Evolutionary conservation across 1,140 invertebrate genomes (phyloP).

Genomic region (Periplaneta americana): DNA sequence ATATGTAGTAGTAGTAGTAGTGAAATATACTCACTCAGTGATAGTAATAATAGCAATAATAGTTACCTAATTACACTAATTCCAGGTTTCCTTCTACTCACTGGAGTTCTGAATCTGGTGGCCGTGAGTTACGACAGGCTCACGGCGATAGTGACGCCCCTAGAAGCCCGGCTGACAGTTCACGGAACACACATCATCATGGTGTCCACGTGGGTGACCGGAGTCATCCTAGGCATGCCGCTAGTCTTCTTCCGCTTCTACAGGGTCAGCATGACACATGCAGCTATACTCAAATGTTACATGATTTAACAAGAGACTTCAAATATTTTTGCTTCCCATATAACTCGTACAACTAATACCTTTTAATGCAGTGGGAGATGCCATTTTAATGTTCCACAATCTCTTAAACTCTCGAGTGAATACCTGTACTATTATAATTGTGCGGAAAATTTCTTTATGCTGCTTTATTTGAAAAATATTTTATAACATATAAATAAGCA

Average conservation of each 20-base stretch:
- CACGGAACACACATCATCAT: conserved; percentile 53
- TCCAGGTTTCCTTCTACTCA: conserved; percentile 57
- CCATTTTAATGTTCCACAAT: no score
- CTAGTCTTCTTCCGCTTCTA: conserved; percentile 58
- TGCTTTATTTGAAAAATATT: no score
- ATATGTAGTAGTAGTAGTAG: not conserved
- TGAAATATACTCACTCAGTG: not conserved
- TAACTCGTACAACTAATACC: no score
- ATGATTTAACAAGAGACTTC: no score
- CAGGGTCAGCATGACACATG: conserved; percentile 46
- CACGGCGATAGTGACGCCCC: conserved; percentile 68
- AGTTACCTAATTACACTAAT: not conserved
- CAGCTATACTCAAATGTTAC: no score
- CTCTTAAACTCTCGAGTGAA: no score
- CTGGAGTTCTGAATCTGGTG: conserved; percentile 70
- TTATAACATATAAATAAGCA: no score
- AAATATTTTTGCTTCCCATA: no score
- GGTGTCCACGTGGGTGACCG: conserved; percentile 58
- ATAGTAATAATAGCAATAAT: not conserved
- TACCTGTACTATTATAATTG: no score
- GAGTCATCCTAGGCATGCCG: conserved; percentile 52
- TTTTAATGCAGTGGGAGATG: no score
- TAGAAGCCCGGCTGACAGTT: conserved; percentile 56
- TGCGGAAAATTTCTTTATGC: no score
- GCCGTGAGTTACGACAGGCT: conserved; percentile 77